Conservation (phyloP, 2,797 vertebrate species). For the Microctenopoma stevenorrisi region DNA sequence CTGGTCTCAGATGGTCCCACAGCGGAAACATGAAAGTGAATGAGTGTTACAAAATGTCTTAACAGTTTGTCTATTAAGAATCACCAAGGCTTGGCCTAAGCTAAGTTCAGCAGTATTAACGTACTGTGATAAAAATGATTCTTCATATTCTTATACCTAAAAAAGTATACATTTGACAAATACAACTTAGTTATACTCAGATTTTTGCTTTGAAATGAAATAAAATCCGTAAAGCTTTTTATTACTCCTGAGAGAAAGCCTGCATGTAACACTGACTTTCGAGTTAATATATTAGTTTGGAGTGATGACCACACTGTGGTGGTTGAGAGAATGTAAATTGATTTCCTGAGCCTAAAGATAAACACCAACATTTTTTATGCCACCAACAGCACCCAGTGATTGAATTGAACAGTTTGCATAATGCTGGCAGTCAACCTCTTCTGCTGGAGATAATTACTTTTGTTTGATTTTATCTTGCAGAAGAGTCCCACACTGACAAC, state of each 20-base stretch:
- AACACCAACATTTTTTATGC: slow-evolving; percentile 34
- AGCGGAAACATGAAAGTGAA: no score
- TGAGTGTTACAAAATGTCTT: no score
- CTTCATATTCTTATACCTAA: neutral
- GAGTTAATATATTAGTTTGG: slow-evolving; percentile 41
- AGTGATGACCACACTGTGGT: slow-evolving; percentile 32
- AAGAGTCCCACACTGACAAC: slow-evolving; percentile 1
- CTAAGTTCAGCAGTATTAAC: no score
- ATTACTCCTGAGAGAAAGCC: neutral
- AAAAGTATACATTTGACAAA: neutral
- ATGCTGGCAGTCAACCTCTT: slow-evolving; percentile 33
- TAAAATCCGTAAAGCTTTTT: slow-evolving; percentile 12
- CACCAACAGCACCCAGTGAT: slow-evolving; percentile 28
- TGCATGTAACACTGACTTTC: neutral
- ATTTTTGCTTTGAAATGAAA: neutral
- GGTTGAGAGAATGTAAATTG: slow-evolving; percentile 37
- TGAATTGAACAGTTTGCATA: slow-evolving; percentile 42
- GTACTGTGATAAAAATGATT: no score
- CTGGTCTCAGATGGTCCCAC: no score
- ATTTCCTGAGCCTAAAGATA: slow-evolving; percentile 44
- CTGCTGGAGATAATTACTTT: slow-evolving; percentile 24
- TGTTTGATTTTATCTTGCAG: slow-evolving; percentile 18
- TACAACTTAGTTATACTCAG: no score
- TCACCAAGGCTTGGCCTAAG: no score
- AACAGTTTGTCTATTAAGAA: no score